Percentiles rank a stretch among this genome's conserved stretches.
Evolutionary conservation across 2,888 invertebrate species (phyloP).

Genomic region (Norana najaformis): DNA sequence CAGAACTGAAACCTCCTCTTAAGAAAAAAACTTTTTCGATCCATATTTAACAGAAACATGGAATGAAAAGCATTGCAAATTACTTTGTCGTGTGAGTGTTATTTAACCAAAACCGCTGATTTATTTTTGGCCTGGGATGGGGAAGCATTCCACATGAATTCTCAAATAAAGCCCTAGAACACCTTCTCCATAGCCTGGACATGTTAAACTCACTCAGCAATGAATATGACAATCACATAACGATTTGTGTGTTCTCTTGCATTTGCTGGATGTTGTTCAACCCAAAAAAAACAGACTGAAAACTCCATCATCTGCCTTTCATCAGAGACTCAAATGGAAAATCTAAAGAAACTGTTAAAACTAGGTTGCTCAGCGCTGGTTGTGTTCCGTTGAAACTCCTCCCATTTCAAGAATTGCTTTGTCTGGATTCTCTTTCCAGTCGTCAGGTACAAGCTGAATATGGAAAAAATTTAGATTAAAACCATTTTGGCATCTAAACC

Average conservation of each 20-base stretch:
- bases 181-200: not conserved
- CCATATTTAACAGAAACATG: not conserved
- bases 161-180: not conserved
- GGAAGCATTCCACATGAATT: not conserved
- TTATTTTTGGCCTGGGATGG: not conserved
- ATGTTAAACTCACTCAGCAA: not conserved
- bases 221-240: too few species aligned
- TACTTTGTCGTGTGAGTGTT: not conserved
- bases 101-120: not conserved
- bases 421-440: not conserved
- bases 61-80: not conserved
- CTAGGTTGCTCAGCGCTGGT: not conserved
- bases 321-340: not conserved
- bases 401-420: constrained; percentile 8
- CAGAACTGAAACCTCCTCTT: not conserved
- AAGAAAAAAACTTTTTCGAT: not conserved
- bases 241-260: too few species aligned
- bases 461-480: not conserved
- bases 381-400: constrained; percentile 8
- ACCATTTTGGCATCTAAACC: too few species aligned
- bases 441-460: not conserved
- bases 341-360: not conserved
- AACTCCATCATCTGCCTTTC: not conserved
- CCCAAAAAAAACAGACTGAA: not conserved
- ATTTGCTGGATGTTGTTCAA: not conserved